These are phyloP conservation scores for Papilio glaucus DNA, from an alignment of 1,140 invertebrate species.

Conservation along the genomic window DNA sequence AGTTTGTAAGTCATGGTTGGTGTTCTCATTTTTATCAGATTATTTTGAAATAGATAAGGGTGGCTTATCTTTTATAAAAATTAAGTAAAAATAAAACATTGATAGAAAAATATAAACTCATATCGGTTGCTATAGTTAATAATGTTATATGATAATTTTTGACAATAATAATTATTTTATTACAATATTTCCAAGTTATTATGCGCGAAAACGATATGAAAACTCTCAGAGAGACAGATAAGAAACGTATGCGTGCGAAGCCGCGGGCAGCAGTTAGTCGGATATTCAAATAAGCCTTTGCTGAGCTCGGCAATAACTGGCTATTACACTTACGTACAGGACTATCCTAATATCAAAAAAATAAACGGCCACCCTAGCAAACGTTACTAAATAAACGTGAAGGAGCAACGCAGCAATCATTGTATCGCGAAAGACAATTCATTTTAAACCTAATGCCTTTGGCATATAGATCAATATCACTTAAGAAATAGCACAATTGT, in stretches of 20 bases:
- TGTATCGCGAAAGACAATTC: neutral
- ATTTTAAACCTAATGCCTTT: neutral
- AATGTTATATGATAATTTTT: no score
- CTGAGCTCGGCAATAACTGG: no score
- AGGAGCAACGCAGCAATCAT: neutral
- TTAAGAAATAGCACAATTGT: neutral
- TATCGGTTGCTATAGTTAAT: no score
- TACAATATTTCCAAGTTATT: no score
- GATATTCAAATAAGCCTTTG: no score
- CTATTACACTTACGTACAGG: no score
- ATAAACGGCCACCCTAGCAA: neutral
- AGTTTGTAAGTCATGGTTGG: neutral
- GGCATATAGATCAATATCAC: neutral
- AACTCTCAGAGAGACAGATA: no score
- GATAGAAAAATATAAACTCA: no score
- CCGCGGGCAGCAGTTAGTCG: no score
- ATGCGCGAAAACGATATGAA: no score
- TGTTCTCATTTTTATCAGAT: neutral
- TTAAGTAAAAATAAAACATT: neutral
- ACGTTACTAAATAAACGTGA: constrained; percentile 19
- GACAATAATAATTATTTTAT: no score
- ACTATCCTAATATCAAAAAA: neutral
- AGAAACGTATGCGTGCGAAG: no score
- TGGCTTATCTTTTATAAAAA: neutral
- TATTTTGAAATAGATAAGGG: neutral